Evolutionary conservation across 2,113 vertebrate genomes (phyloP), one percentile per base, ranked within the genome.

Genomic region (Mesembrinibis cayennensis): DNA sequence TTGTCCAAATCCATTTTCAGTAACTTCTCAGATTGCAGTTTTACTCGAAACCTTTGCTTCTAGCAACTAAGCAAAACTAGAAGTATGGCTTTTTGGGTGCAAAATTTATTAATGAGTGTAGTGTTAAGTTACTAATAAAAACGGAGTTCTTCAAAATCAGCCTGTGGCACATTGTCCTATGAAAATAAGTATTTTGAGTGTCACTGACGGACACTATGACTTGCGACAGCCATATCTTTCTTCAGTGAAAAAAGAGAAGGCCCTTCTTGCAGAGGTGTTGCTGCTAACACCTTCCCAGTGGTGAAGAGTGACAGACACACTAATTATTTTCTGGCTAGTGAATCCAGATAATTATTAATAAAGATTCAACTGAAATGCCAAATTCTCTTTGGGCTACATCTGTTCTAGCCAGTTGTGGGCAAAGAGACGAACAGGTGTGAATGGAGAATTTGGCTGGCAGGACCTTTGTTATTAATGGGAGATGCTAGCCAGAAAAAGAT

Each of bases 191-290:
- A 29, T 53, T 71, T 12, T 38, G 27, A 42, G 20, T 62, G 27
- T 79, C 36, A 56, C 22, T 55, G 79, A 32, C 29, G 53, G 49
- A 49, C 11, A 10, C 8, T 66, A 0, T 11, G 32, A 34, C 4
- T 90, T 86, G 21, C 0, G 0, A 34, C 1, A 3, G 8, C 20
- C 2, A 0, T 62, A 26, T 52, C 23, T 78, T 52, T 55, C 23
- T 58, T 71, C 27, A 25, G 6, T 59, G 70, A 44, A 72, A 91
- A 81, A 85, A 76, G 23, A 49, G 34, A 69, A 70, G 22, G 14
- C 9, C 11, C 18, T 86, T 82, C 29, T 66, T 83, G 36, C 12
- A 32, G 49, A 80, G 27, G 2, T 59, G 23, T 73, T 91, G 23
- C 13, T 4, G 3, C 17, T 55, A 52, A 21, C 44, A 63, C 44